Conservation (phyloP, 2,113 vertebrate species). For the Boulengeromyrus knoepffleri region DNA sequence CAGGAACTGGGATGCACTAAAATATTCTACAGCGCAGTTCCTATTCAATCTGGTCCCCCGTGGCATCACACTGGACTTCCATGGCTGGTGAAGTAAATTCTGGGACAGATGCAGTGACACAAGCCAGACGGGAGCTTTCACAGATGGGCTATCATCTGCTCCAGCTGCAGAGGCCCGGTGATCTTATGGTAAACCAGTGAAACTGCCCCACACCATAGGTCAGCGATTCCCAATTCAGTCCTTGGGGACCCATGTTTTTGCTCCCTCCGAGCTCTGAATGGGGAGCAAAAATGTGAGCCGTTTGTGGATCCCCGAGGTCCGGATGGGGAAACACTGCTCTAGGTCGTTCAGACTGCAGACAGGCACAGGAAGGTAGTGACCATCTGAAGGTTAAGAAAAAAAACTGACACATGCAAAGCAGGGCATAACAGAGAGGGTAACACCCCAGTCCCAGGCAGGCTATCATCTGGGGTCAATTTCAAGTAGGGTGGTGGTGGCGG, state of each 20-base stretch:
- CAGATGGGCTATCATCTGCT: not conserved
- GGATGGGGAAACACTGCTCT: not conserved
- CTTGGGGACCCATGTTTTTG: not conserved
- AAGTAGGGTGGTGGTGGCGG: not conserved
- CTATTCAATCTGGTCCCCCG: not conserved
- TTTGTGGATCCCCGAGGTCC: not conserved
- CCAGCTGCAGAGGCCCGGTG: not conserved
- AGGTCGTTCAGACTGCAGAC: slow-evolving; percentile 11
- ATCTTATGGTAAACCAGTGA: not conserved
- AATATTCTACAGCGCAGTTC: not conserved
- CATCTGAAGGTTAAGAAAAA: not conserved
- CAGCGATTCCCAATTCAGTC: not conserved
- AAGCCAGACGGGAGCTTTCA: not conserved
- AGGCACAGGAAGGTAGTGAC: not conserved
- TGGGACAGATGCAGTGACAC: not conserved
- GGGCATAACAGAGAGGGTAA: slow-evolving; percentile 8
- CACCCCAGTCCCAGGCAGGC: slow-evolving; percentile 19
- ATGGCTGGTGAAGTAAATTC: not conserved
- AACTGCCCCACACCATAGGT: not conserved
- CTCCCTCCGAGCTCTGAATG: not conserved
- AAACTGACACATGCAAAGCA: slow-evolving; percentile 8
- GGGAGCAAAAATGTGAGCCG: not conserved
- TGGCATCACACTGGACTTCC: not conserved
- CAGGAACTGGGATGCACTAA: not conserved
- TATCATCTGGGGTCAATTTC: slow-evolving; percentile 6